These are phyloP conservation scores for Labeo calbasu DNA, from an alignment of 2,797 vertebrate genomes.

Conservation along the genomic window DNA sequence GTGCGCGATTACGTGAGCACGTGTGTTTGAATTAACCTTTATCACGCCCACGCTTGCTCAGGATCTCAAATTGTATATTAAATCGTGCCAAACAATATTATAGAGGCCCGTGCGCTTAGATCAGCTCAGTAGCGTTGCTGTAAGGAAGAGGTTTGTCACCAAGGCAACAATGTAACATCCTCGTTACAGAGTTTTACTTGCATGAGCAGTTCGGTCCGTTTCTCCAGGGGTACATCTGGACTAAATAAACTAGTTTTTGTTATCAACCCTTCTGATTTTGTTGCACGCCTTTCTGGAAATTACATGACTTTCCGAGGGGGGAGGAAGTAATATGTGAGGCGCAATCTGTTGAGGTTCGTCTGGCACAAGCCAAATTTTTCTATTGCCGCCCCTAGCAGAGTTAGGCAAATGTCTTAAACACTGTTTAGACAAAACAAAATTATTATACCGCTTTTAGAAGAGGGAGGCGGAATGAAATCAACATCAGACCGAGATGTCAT, in stretches of 20 bases:
- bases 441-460: neutral
- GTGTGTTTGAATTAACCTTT: conserved; percentile 44
- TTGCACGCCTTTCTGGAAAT: neutral
- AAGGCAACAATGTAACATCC: conserved; percentile 45
- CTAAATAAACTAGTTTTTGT: neutral
- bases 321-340: neutral
- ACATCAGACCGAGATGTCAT: neutral
- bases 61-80: conserved; percentile 40
- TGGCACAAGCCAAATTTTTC: neutral
- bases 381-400: neutral
- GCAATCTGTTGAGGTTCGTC: conserved; percentile 12
- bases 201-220: conserved; percentile 13
- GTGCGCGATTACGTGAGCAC: neutral
- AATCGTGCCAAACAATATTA: conserved; percentile 37
- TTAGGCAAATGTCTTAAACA: conserved; percentile 3
- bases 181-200: conserved; percentile 3
- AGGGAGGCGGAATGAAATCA: neutral
- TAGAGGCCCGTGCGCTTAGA: neutral
- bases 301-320: neutral
- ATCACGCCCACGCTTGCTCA: conserved; percentile 32
- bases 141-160: conserved; percentile 40
- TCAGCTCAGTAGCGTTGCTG: conserved; percentile 16
- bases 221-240: conserved; percentile 17
- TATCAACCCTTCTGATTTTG: neutral
- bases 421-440: neutral